Base-by-base conservation (phyloP, 64 coral and sea anemone genomes). In the Platygyra sinensis region DNA sequence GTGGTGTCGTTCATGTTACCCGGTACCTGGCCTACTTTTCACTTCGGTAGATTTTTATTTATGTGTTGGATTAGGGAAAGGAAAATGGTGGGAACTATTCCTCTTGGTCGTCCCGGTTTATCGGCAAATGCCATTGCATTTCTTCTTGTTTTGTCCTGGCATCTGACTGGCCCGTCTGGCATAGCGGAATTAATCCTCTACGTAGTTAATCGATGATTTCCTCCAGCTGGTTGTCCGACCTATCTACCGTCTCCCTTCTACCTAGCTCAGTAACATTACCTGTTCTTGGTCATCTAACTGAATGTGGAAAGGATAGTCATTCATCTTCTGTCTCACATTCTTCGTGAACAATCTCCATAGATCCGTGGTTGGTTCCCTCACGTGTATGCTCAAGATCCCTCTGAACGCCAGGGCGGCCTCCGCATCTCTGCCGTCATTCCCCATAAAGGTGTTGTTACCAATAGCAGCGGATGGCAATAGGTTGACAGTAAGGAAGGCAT, bases 391-490 rank as follows among this genome's bases (percentile, higher is more conserved):
- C n/a, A 96, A 54, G 10, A 96, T 96, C 42, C 94, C 94, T 61
- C 94, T 79, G 30, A 96, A 96, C 49, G 94, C 91, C 46, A 86
- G 65, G n/a, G 91, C 52, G 1, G 94, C 94, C 29, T 96, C 91
- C 24, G 76, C 89, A 80, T 96, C 94, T 69, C 94, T 87, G 16
- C 91, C 94, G 67, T 96, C 94, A 75, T 96, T 93, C 8, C 94
- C 94, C 90, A 96, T 96, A 80, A 91, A 96, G 32, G 94, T 90
- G 65, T 96, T 96, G 54, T 93, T 96, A 20, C 94, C 94, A 74
- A 96, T 89, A 13, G 94, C 94, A 52, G 94, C 94, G 1, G 94
- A 96, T 19, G 94, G 94, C 49, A 86, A 76, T 8, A 96, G 36
- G 33, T 96, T 96, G 27, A 96, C 94, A 4, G 94, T 96, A 5